Base-by-base conservation (phyloP, 2,888 invertebrate species). In the Diarsia dahlii region DNA sequence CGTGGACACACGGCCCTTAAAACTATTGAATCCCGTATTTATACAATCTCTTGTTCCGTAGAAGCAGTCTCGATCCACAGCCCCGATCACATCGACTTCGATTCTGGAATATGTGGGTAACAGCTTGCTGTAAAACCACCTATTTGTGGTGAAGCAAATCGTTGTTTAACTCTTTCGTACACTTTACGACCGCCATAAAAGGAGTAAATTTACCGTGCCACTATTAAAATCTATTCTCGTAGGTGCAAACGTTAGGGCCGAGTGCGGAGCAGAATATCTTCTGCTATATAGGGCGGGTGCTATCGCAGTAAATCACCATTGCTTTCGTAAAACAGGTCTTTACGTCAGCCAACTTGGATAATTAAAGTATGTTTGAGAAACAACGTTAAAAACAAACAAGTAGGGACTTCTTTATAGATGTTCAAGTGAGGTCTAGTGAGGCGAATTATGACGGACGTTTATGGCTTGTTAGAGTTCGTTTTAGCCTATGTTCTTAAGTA, bases 91-190 rank as follows among this genome's bases (percentile, higher is more conserved):
- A 63, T 69, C 69, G 70, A 83, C 63, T 76, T 69, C 72, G 66
- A 78, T 78, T 65, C 70, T 63, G 45, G 65, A 60, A 75, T 67
- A 80, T 72, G 39, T 73, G 76, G 80, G 84, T 77, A 81, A 84
- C 74, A 63, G 63, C 62, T 60, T 48, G 73, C 52, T 79, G 64
- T 86, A 83, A 85, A 88, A 65, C 79, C 76, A 82, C 84, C 92
- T 92, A 93, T 94, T 95, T 92, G 95, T 90, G 95, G 95, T 93
- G 86, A 87, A 89, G 89, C 92, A 90, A 94, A 95, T 93, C 90
- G 92, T 87, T 91, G 90, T 94, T 94, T 92, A 94, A 93, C 93
- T 94, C 94, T 93, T 95, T 93, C 90, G 88, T 90, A 90, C 91
- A 88, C 90, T 95, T 95, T 93, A 95, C 91, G 90, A 87, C 87